These are phyloP conservation scores for Andrena haemorrhoa DNA, from an alignment of 2,888 invertebrate species.

Conservation along the genomic window DNA sequence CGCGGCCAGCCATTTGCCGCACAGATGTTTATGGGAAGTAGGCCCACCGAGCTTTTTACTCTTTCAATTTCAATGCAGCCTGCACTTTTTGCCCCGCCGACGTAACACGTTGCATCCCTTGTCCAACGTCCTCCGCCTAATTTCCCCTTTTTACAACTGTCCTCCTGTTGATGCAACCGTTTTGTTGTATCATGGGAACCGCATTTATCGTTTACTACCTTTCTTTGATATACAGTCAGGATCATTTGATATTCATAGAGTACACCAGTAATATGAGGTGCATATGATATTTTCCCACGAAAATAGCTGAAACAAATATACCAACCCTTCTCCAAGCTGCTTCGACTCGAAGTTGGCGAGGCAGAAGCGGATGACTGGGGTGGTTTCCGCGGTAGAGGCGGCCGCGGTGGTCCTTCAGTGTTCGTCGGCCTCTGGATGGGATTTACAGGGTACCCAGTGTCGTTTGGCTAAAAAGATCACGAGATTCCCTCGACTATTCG, in stretches of 20 bases:
- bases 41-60: slow-evolving; percentile 52
- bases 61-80: slow-evolving; percentile 29
- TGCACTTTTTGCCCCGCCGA: slow-evolving; percentile 39
- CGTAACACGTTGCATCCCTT: slow-evolving; percentile 25
- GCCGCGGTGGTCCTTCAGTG: slow-evolving; percentile 64
- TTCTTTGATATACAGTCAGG: not conserved
- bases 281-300: not conserved
- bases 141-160: slow-evolving; percentile 14
- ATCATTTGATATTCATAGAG: not conserved
- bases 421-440: slow-evolving; percentile 58
- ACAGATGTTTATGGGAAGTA: slow-evolving; percentile 75
- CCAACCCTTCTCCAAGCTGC: slow-evolving; percentile 53
- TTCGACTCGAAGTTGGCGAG: slow-evolving; percentile 45
- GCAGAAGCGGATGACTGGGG: slow-evolving; percentile 58
- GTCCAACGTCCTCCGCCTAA: not conserved
- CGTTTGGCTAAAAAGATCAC: slow-evolving; percentile 73
- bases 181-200: slow-evolving; percentile 24
- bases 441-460: slow-evolving; percentile 69
- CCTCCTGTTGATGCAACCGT: slow-evolving; percentile 7
- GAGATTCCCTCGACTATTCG: not conserved
- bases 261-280: not conserved
- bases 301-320: slow-evolving; percentile 1
- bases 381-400: slow-evolving; percentile 75
- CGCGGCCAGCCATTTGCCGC: slow-evolving; percentile 74
- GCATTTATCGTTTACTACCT: not conserved